These are phyloP conservation scores for Papilio elwesi DNA, from an alignment of 2,888 invertebrate species.

Conservation along the genomic window DNA sequence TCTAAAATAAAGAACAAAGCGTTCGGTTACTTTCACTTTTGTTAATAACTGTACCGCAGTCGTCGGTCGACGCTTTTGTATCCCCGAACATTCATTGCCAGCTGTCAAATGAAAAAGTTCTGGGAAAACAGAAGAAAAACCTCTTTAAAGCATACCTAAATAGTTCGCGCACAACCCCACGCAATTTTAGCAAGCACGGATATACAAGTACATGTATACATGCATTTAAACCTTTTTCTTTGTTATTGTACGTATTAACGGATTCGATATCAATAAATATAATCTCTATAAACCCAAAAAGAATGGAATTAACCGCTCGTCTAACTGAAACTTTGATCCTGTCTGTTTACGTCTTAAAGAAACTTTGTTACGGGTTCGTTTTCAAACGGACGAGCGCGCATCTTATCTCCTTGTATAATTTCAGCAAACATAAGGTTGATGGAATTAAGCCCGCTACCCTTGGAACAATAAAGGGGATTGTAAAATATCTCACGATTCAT, in stretches of 20 bases:
- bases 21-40: slow-evolving; percentile 24
- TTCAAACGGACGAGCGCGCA: slow-evolving; percentile 12
- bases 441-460: background rate
- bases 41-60: slow-evolving; percentile 21
- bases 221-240: background rate
- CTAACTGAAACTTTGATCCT: slow-evolving; percentile 14
- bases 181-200: background rate
- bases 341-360: slow-evolving; percentile 9
- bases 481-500: slow-evolving; percentile 1
- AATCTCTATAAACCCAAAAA: background rate
- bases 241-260: background rate
- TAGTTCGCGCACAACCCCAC: background rate
- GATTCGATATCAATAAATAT: background rate
- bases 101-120: slow-evolving; percentile 23
- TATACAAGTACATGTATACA: background rate
- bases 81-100: slow-evolving; percentile 23
- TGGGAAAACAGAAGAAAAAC: background rate
- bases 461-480: slow-evolving; percentile 1
- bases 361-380: slow-evolving; percentile 17
- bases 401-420: slow-evolving; percentile 15
- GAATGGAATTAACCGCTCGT: slow-evolving; percentile 10
- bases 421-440: background rate
- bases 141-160: slow-evolving; percentile 15
- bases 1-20: slow-evolving; percentile 17
- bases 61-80: slow-evolving; percentile 22